Conservation (phyloP, 2,888 invertebrate species). For the Apodemia duryi region DNA sequence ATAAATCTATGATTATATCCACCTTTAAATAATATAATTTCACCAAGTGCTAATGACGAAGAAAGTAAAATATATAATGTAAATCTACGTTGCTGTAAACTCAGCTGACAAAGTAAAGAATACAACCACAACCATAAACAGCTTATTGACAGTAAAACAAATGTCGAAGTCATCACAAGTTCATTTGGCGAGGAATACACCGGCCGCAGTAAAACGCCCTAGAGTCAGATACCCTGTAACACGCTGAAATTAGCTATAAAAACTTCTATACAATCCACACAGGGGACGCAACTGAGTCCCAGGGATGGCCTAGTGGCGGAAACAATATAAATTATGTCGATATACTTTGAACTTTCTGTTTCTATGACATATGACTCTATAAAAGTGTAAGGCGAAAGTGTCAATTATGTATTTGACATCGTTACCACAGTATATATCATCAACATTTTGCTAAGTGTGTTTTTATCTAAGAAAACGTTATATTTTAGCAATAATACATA, state of each 20-base stretch:
- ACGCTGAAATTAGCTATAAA: slow-evolving; percentile 67
- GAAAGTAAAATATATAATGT: too few relatives aligned
- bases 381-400: too few relatives aligned
- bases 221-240: slow-evolving; percentile 24
- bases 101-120: not conserved
- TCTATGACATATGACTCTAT: too few relatives aligned
- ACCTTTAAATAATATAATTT: too few relatives aligned
- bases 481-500: too few relatives aligned
- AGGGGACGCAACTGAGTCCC: slow-evolving; percentile 33
- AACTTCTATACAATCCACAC: slow-evolving; percentile 71
- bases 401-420: too few relatives aligned
- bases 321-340: not conserved
- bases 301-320: slow-evolving; percentile 25
- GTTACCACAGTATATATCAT: too few relatives aligned
- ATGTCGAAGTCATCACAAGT: slow-evolving; percentile 41
- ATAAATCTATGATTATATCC: too few relatives aligned
- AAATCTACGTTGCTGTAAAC: not conserved
- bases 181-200: slow-evolving; percentile 57
- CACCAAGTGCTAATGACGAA: too few relatives aligned
- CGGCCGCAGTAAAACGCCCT: slow-evolving; percentile 46
- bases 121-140: slow-evolving; percentile 38
- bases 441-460: too few relatives aligned
- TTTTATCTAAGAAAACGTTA: too few relatives aligned
- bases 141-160: slow-evolving; percentile 54
- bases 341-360: not conserved